Evolutionary conservation across 2,113 vertebrate species (phyloP), one percentile per base, ranked within the genome.

Genomic region (Stomatorhinus ivindoensis): DNA sequence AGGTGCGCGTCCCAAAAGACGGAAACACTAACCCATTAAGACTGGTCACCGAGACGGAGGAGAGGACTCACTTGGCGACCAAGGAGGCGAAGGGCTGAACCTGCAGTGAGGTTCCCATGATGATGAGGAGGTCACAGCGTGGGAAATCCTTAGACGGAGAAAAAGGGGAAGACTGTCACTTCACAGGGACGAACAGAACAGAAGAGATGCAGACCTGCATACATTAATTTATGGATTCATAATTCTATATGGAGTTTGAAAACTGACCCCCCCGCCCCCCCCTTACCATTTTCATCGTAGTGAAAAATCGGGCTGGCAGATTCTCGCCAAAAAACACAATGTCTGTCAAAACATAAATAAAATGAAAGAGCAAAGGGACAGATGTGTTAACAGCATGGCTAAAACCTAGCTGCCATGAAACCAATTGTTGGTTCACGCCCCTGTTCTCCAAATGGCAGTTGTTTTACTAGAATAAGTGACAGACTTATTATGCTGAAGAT

Each of bases 281-380:
- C 91, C 95, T 96, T 93, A 98, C 97, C 91, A 94, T 95, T 91
- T 97, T 96, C 93, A 97, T 93, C 4, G 96, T 95, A 11, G 96
- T 94, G 93, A 98, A 99, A 94, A 98, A 98, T 7, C 96, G 95
- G 0, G 95, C 90, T 0, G 98, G 98, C 1, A 98, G 94, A 87
- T 92, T 97, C 94, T 99, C 97, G 0, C 98, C 97, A 76, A 99
- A 98, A 93, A 99, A 98, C 9, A 99, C 96, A 1, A 99, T 98
- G 89, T 99, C 98, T 98, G 91, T 24, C 85, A 89, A 48, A 61
- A 83, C 31, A 58, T 10, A 73, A 53, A 86, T 8, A 89, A 6
- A 84, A 83, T 83, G 11, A 44, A 47, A 84, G 7, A 11, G 19
- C 2, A 0, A 47, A 47, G 2, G 73, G 35, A 19, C n/a, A 35